Evolutionary conservation across 2,888 invertebrate species (phyloP).

Genomic region (Bimastos eiseni): DNA sequence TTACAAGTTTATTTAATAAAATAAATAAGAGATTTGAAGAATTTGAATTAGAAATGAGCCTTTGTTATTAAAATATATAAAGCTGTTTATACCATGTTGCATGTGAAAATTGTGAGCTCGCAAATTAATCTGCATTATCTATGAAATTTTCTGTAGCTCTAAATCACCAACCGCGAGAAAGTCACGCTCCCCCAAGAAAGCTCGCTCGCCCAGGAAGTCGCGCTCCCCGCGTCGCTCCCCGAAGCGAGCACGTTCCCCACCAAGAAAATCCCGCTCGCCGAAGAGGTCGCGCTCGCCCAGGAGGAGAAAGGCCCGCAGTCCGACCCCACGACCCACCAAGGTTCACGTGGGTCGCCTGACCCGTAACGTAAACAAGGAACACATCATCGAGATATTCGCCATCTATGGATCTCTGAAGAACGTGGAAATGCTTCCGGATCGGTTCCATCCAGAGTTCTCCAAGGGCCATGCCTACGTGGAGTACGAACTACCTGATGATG

Average conservation of each 20-base stretch:
- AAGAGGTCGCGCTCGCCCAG: slow-evolving; percentile 49
- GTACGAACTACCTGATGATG: slow-evolving; percentile 88
- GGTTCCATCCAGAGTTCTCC: slow-evolving; percentile 84
- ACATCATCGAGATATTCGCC: slow-evolving; percentile 61
- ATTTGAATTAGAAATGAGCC: neutral
- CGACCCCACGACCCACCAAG: slow-evolving; percentile 86
- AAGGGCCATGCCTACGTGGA: slow-evolving; percentile 94
- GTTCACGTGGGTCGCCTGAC: slow-evolving; percentile 92
- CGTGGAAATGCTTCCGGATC: slow-evolving; percentile 86
- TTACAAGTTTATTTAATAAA: too few relatives aligned
- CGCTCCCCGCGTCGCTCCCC: slow-evolving; percentile 29
- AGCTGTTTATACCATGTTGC: neutral
- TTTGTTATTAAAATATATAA: neutral
- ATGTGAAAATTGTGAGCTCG: neutral
- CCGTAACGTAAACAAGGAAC: slow-evolving; percentile 80
- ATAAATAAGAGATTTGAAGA: neutral
- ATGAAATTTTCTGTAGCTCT: neutral
- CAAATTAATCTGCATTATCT: too few relatives aligned
- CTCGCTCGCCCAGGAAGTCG: slow-evolving; percentile 22
- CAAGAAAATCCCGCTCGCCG: neutral
- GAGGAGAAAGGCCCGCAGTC: slow-evolving; percentile 69
- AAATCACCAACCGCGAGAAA: slow-evolving; percentile 19
- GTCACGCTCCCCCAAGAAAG: slow-evolving; percentile 27
- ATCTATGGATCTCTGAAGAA: slow-evolving; percentile 73
- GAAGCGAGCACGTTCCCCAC: neutral